Evolutionary conservation across 2,797 vertebrate genomes (phyloP).

Genomic region (Sebastes taczanowskii): DNA sequence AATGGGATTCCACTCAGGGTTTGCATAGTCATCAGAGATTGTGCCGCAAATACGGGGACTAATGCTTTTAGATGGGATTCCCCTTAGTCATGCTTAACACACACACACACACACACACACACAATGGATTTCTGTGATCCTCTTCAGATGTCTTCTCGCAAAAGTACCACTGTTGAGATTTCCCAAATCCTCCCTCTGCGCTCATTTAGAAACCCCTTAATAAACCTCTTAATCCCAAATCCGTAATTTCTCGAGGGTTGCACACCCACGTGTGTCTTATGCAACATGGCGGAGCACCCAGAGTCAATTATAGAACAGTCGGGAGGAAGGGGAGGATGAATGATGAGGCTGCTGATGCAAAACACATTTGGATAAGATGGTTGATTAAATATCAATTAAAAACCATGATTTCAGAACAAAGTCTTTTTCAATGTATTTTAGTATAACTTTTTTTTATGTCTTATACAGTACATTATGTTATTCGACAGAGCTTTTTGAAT

Average conservation of each 20-base stretch:
- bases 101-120: too few species aligned
- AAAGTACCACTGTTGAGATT: slow-evolving; percentile 29
- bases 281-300: slow-evolving; percentile 53
- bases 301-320: slow-evolving; percentile 57
- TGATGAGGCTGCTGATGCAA: slow-evolving; percentile 20
- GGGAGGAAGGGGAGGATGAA: slow-evolving; percentile 24
- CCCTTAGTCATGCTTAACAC: too few species aligned
- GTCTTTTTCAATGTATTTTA: background rate
- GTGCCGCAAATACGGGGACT: background rate
- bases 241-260: slow-evolving; percentile 60
- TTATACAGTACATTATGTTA: background rate
- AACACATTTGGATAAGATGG: slow-evolving; percentile 4
- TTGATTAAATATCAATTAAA: background rate
- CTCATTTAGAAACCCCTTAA: slow-evolving; percentile 49
- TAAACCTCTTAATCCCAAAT: slow-evolving; percentile 67
- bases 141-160: slow-evolving; percentile 51
- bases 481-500: background rate
- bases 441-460: background rate
- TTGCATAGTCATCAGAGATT: background rate
- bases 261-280: slow-evolving; percentile 60
- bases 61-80: too few species aligned
- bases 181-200: slow-evolving; percentile 45
- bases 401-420: background rate
- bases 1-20: background rate
- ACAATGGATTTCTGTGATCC: slow-evolving; percentile 21